Conservation (phyloP, 2,797 vertebrate species). For the Myotis pilosus region DNA sequence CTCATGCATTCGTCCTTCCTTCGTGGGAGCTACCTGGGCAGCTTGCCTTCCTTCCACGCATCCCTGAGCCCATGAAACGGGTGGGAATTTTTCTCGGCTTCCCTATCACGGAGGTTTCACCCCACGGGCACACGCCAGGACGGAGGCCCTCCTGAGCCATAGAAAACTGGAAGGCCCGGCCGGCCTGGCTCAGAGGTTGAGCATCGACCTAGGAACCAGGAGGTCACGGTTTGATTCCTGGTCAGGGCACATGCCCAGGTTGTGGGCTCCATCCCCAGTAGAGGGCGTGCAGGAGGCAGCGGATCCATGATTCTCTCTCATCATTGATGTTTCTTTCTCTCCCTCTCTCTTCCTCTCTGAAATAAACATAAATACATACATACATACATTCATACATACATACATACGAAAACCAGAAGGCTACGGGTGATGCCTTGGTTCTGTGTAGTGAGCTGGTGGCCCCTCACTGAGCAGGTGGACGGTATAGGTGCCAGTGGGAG, state of each 20-base stretch:
- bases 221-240: no score
- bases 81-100: neutral
- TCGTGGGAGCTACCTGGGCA: neutral
- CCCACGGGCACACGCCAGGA: neutral
- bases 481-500: neutral
- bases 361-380: no score
- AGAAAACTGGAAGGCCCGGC: neutral
- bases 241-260: no score
- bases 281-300: no score
- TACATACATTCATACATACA: no score
- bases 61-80: neutral
- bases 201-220: no score
- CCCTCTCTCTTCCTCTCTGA: no score
- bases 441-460: neutral
- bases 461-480: neutral
- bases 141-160: neutral
- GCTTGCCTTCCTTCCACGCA: neutral
- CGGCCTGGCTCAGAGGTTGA: no score
- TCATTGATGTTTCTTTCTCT: no score
- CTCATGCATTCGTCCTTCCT: neutral
- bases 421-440: neutral
- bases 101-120: neutral
- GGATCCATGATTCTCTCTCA: no score
- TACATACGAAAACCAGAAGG: neutral
- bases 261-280: no score